Conservation (phyloP, 2,888 invertebrate genomes). For the Rhodophaea formosa region DNA sequence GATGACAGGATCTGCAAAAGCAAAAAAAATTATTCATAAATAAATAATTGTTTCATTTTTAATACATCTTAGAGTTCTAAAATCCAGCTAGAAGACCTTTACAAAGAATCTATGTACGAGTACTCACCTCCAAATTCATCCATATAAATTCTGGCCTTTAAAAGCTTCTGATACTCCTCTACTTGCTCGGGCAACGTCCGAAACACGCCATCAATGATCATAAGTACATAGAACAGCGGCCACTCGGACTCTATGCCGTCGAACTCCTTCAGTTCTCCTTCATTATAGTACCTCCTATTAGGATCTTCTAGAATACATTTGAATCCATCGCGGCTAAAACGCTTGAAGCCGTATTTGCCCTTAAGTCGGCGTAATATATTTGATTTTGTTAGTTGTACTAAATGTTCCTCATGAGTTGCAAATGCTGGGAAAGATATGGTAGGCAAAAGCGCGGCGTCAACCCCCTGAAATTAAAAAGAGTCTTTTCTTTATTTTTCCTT, state of each 20-base stretch:
- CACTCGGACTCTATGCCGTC: slow-evolving; percentile 98
- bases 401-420: slow-evolving; percentile 95
- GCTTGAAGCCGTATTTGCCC: slow-evolving; percentile 95
- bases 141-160: slow-evolving; percentile 90
- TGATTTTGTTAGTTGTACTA: slow-evolving; percentile 92
- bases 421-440: slow-evolving; percentile 99
- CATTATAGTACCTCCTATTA: slow-evolving; percentile 88
- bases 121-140: slow-evolving; percentile 88
- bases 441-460: slow-evolving; percentile 94
- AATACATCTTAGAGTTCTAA: no score
- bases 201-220: slow-evolving; percentile 98
- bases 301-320: slow-evolving; percentile 93
- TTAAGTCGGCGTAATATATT: slow-evolving; percentile 91
- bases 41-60: not conserved
- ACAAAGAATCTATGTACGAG: not conserved
- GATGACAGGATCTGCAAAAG: slow-evolving; percentile 89
- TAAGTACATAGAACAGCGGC: slow-evolving; percentile 97
- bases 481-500: not conserved
- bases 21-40: slow-evolving; percentile 10
- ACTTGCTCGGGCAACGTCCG: slow-evolving; percentile 93
- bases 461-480: slow-evolving; percentile 84
- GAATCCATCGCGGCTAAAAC: slow-evolving; percentile 97
- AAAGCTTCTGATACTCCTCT: slow-evolving; percentile 93
- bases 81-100: no score
- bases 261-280: slow-evolving; percentile 96